Evolutionary conservation across 1,140 invertebrate species (phyloP).

Genomic region (Atta colombica): DNA sequence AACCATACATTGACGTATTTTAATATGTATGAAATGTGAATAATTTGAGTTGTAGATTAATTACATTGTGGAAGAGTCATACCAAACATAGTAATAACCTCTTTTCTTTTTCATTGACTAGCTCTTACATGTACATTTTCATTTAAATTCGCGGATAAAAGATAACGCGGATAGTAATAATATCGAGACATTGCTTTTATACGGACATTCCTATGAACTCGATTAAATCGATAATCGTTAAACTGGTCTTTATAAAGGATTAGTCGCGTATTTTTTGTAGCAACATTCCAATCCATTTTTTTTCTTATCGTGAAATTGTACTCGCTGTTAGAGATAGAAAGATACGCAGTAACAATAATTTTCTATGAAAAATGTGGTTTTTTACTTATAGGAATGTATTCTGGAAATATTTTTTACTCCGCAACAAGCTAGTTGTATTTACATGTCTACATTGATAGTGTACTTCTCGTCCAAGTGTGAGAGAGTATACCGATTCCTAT

Average conservation of each 20-base stretch:
- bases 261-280: not conserved
- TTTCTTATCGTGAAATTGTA: conserved; percentile 40
- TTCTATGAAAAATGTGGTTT: conserved; percentile 49
- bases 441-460: conserved; percentile 25
- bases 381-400: conserved; percentile 50
- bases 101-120: conserved; percentile 13
- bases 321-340: conserved; percentile 19
- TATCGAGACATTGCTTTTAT: conserved; percentile 39
- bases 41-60: conserved; percentile 69
- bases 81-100: conserved; percentile 64
- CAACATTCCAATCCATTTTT: conserved; percentile 23
- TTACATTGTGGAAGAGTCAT: conserved; percentile 57
- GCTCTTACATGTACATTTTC: not conserved
- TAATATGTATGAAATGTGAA: conserved; percentile 8
- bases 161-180: conserved; percentile 17
- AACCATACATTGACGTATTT: too few species aligned
- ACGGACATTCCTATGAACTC: conserved; percentile 22
- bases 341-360: conserved; percentile 54
- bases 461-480: conserved; percentile 14
- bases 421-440: conserved; percentile 42
- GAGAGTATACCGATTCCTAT: conserved; percentile 41
- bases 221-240: conserved; percentile 27
- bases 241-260: conserved; percentile 8
- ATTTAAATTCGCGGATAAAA: conserved; percentile 10
- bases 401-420: conserved; percentile 50